A percentile compares a stretch with the other conserved stretches of the same genome.
phyloP scores from a whole-genome alignment of 2,113 vertebrate genomes.

The Acanthochromis polyacanthus region DNA sequence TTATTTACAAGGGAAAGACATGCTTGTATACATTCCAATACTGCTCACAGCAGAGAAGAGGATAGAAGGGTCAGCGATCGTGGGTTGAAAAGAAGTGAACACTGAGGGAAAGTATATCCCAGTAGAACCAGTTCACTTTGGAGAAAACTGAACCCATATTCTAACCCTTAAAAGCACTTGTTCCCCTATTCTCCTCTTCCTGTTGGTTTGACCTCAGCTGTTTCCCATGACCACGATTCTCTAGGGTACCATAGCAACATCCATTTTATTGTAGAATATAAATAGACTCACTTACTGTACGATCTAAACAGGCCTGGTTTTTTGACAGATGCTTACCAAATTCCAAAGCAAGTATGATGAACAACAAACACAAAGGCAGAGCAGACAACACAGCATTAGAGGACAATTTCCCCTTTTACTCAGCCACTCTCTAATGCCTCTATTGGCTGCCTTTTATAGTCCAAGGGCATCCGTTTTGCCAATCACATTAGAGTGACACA shows the following conservation, averaged over 20 bases:
- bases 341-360: slow-evolving; percentile 33
- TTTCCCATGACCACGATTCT: slow-evolving; percentile 78
- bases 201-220: slow-evolving; percentile 64
- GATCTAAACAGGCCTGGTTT: slow-evolving; percentile 45
- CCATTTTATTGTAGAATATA: slow-evolving; percentile 49
- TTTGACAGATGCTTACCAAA: slow-evolving; percentile 33
- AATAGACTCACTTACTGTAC: slow-evolving; percentile 48
- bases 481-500: slow-evolving; percentile 74
- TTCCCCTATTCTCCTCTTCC: slow-evolving; percentile 58
- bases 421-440: slow-evolving; percentile 50
- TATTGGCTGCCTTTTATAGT: slow-evolving; percentile 64
- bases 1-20: slow-evolving; percentile 15
- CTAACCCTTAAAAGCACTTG: slow-evolving; percentile 41
- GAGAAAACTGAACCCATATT: slow-evolving; percentile 19
- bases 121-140: slow-evolving; percentile 22
- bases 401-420: slow-evolving; percentile 40
- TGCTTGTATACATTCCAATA: slow-evolving; percentile 16
- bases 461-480: slow-evolving; percentile 71
- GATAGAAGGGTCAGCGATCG: slow-evolving; percentile 10
- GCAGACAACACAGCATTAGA: slow-evolving; percentile 34
- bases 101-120: slow-evolving; percentile 6
- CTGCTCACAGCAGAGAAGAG: slow-evolving; percentile 12
- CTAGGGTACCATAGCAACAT: slow-evolving; percentile 36
- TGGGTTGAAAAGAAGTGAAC: slow-evolving; percentile 10
- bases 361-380: slow-evolving; percentile 25